These are phyloP conservation scores for Camponotus floridanus DNA, from an alignment of 1,140 invertebrate genomes.

Conservation along the genomic window DNA sequence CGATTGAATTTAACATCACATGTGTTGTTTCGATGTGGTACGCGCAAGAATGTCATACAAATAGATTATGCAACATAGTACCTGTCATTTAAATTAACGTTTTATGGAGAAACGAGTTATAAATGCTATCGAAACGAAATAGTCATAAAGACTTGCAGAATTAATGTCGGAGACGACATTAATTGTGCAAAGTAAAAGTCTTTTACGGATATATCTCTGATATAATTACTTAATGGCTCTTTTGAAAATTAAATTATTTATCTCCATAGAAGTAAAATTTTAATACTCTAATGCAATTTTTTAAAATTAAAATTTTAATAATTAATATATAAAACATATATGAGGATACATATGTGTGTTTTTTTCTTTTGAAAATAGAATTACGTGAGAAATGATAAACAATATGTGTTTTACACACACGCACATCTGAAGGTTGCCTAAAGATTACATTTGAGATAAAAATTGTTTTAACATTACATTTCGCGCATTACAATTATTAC, in stretches of 20 bases:
- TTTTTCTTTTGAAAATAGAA: background rate
- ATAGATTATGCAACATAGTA: slow-evolving; percentile 49
- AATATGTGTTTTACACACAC: too few relatives aligned
- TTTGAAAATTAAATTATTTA: background rate
- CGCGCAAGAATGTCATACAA: slow-evolving; percentile 40
- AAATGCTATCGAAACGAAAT: slow-evolving; percentile 11
- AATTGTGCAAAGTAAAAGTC: background rate
- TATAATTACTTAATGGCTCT: background rate
- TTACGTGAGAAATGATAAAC: background rate
- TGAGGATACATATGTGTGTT: background rate
- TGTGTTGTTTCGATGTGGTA: slow-evolving; percentile 35
- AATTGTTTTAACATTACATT: background rate
- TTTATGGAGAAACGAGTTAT: slow-evolving; percentile 36
- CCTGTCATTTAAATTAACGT: slow-evolving; percentile 50
- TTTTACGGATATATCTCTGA: background rate
- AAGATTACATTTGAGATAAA: background rate
- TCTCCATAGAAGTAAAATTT: background rate
- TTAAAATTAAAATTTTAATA: background rate
- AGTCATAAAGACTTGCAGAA: background rate
- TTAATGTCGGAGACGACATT: background rate
- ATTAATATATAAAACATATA: background rate
- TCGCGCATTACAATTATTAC: background rate
- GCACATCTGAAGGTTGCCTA: too few relatives aligned
- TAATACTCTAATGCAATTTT: background rate
- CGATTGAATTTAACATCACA: slow-evolving; percentile 63